A percentile compares a stretch with the other conserved stretches of the same genome.
Conservation (phyloP, 2,888 invertebrate species). For the Drosophila cracens region DNA sequence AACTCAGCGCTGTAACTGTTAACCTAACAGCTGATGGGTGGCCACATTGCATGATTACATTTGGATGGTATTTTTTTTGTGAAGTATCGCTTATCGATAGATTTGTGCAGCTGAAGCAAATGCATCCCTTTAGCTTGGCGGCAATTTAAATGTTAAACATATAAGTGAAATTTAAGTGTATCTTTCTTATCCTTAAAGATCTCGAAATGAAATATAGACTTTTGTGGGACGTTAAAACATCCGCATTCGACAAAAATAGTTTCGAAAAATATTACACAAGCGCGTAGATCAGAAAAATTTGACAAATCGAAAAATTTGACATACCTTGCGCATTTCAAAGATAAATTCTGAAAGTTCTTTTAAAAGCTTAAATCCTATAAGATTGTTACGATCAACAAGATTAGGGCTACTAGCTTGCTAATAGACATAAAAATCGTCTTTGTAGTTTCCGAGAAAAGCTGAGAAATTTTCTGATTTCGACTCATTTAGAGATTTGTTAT, state of each 20-base stretch:
- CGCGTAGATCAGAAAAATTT: not conserved
- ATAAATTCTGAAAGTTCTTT: too few relatives aligned
- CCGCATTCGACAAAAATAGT: not conserved
- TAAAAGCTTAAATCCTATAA: not conserved
- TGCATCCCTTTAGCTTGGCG: slow-evolving; percentile 17
- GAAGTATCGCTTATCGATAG: slow-evolving; percentile 11
- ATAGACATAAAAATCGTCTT: not conserved
- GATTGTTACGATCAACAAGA: not conserved
- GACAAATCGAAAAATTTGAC: not conserved
- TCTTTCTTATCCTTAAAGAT: not conserved
- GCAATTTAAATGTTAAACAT: slow-evolving; percentile 9
- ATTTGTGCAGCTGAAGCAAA: not conserved
- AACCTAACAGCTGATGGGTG: slow-evolving; percentile 11
- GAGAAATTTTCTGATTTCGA: not conserved
- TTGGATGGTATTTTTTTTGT: not conserved
- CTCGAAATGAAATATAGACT: not conserved
- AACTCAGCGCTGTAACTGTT: slow-evolving; percentile 3
- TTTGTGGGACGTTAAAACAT: not conserved
- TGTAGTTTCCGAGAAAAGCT: not conserved
- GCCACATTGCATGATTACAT: not conserved
- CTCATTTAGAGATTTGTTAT: not conserved
- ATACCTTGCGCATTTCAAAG: too few relatives aligned
- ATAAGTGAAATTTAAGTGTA: too few relatives aligned
- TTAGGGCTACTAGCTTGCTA: not conserved
- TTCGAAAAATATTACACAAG: not conserved